Evolutionary conservation across 2,888 invertebrate genomes (phyloP).

Genomic region (Plebejus anna): DNA sequence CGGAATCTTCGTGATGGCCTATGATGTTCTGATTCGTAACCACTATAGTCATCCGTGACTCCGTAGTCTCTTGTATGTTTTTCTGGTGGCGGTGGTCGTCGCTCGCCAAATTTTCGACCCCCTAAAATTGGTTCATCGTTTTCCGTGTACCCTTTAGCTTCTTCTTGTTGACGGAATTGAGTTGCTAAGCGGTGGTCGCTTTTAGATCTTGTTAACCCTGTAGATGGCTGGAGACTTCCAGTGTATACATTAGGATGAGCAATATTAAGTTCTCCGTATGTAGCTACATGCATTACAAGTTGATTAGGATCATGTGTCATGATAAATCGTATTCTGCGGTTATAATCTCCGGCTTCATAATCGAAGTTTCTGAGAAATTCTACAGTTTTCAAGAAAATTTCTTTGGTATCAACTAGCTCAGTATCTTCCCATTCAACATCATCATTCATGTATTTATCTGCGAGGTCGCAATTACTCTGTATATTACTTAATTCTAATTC

Average conservation of each 20-base stretch:
- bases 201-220: constrained; percentile 94
- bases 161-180: constrained; percentile 93
- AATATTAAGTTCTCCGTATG: constrained; percentile 94
- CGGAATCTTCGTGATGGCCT: constrained; percentile 85
- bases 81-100: constrained; percentile 76
- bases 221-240: constrained; percentile 81
- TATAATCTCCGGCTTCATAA: constrained; percentile 94
- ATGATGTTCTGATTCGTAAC: constrained; percentile 82
- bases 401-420: constrained; percentile 96
- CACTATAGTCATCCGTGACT: constrained; percentile 82
- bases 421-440: constrained; percentile 95
- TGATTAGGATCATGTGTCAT: constrained; percentile 96
- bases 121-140: constrained; percentile 85
- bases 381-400: constrained; percentile 96
- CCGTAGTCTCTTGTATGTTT: constrained; percentile 80
- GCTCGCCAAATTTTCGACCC: constrained; percentile 89
- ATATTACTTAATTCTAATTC: constrained; percentile 97
- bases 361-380: constrained; percentile 97
- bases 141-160: constrained; percentile 82
- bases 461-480: constrained; percentile 96
- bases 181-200: constrained; percentile 94
- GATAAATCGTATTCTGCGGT: constrained; percentile 89
- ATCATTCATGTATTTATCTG: constrained; percentile 95
- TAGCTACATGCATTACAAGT: constrained; percentile 91
- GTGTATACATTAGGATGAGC: constrained; percentile 82